These are phyloP conservation scores for Leptinotarsa haldemani DNA, from an alignment of 2,888 invertebrate species.

Conservation along the genomic window DNA sequence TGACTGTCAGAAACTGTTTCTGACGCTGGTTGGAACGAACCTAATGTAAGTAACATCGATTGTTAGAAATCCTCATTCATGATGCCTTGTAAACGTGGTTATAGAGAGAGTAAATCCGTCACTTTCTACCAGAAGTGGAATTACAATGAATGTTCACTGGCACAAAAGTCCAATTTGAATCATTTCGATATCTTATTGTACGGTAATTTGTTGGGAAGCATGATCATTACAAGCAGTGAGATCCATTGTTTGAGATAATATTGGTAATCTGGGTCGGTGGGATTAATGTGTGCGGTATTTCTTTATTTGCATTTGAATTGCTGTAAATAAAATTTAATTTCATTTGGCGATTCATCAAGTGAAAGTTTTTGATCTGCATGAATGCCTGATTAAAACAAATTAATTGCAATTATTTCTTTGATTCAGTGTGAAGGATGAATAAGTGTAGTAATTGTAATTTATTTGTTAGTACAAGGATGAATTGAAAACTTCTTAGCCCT, in stretches of 20 bases:
- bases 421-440: background rate
- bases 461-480: too few relatives aligned
- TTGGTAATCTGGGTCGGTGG: background rate
- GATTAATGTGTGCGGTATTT: background rate
- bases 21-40: too few relatives aligned
- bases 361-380: slow-evolving; percentile 12
- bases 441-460: background rate
- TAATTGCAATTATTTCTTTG: background rate
- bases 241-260: slow-evolving; percentile 11
- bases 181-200: background rate
- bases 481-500: too few relatives aligned
- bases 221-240: background rate
- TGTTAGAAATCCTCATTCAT: too few relatives aligned
- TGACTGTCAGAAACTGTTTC: too few relatives aligned
- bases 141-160: background rate
- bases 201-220: slow-evolving; percentile 12
- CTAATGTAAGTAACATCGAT: too few relatives aligned
- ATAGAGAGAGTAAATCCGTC: too few relatives aligned
- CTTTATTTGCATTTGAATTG: slow-evolving; percentile 10
- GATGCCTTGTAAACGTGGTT: too few relatives aligned
- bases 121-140: background rate
- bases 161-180: background rate
- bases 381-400: background rate
- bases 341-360: background rate
- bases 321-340: background rate